phyloP scores from a whole-genome alignment of 2,113 vertebrate species.

The Gadus chalcogrammus region DNA sequence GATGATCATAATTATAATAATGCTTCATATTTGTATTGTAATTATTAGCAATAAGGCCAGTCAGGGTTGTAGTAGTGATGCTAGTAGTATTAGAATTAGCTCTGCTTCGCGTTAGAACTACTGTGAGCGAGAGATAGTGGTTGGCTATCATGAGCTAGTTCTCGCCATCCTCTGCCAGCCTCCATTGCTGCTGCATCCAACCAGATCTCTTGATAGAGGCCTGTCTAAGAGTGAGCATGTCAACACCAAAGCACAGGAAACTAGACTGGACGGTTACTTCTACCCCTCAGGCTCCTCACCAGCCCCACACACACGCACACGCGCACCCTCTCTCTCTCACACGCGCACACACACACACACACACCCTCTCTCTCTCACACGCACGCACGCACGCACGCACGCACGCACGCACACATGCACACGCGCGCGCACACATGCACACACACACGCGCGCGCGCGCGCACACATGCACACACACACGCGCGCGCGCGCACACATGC shows the following conservation, averaged over 20 bases:
- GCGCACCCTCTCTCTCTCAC: constrained; percentile 1
- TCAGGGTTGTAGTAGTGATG: too few relatives aligned
- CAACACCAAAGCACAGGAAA: constrained; percentile 63
- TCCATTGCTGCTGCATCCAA: constrained; percentile 42
- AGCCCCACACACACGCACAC: neutral
- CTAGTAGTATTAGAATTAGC: too few relatives aligned
- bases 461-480: constrained; percentile 19
- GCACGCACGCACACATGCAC: constrained; percentile 41
- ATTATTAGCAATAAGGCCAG: too few relatives aligned
- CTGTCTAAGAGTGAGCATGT: constrained; percentile 41
- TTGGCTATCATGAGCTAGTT: constrained; percentile 53
- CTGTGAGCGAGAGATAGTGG: neutral
- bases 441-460: constrained; percentile 35
- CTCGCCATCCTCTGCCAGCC: constrained; percentile 23
- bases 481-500: constrained; percentile 3
- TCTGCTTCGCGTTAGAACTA: too few relatives aligned
- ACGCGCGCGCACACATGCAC: constrained; percentile 18
- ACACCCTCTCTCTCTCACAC: constrained; percentile 7
- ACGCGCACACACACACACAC: constrained; percentile 18
- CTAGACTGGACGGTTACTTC: constrained; percentile 68
- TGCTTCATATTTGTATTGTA: too few relatives aligned
- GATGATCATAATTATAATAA: too few relatives aligned
- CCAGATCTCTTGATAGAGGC: constrained; percentile 65
- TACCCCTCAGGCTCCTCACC: constrained; percentile 15
- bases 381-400: constrained; percentile 3